Conservation (phyloP, 2,888 invertebrate genomes). For the Drosophila kanekoi region DNA sequence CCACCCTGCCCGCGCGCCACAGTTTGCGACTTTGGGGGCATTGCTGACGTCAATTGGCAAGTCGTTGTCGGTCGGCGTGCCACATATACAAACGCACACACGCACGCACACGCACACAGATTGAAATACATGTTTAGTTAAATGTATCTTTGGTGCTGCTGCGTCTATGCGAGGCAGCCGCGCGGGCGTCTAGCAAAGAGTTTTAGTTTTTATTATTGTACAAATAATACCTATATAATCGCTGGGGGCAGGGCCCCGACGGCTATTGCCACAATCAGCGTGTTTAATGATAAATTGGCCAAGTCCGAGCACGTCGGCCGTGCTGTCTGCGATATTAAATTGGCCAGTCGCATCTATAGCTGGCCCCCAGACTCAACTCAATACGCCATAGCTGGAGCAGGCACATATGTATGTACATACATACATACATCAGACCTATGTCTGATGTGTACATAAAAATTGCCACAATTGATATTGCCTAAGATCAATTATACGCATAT, state of each 20-base stretch:
- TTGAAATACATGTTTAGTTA: not conserved
- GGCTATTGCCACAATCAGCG: conserved; percentile 28
- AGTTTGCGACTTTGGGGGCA: conserved; percentile 83
- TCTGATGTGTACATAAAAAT: conserved; percentile 5
- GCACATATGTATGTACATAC: not conserved
- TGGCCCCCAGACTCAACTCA: conserved; percentile 1
- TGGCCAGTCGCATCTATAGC: conserved; percentile 19
- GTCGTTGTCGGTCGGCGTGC: conserved; percentile 81
- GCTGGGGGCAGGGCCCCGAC: not conserved
- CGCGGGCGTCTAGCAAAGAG: conserved; percentile 66
- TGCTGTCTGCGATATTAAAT: conserved; percentile 48
- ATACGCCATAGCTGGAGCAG: too few species aligned
- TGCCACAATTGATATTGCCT: conserved; percentile 50
- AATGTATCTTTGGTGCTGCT: conserved; percentile 31
- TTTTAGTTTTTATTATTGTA: conserved; percentile 61
- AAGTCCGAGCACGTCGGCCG: conserved; percentile 23
- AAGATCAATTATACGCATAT: conserved; percentile 2
- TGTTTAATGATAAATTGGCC: conserved; percentile 35
- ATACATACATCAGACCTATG: not conserved
- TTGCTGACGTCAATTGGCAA: conserved; percentile 84
- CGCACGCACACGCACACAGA: conserved; percentile 16
- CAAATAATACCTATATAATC: conserved; percentile 51
- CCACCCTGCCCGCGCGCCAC: conserved; percentile 68
- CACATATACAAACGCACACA: conserved; percentile 58
- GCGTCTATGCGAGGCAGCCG: conserved; percentile 61